Evolutionary conservation across 1,140 invertebrate species (phyloP).

Genomic region (Drosophila takahashii): DNA sequence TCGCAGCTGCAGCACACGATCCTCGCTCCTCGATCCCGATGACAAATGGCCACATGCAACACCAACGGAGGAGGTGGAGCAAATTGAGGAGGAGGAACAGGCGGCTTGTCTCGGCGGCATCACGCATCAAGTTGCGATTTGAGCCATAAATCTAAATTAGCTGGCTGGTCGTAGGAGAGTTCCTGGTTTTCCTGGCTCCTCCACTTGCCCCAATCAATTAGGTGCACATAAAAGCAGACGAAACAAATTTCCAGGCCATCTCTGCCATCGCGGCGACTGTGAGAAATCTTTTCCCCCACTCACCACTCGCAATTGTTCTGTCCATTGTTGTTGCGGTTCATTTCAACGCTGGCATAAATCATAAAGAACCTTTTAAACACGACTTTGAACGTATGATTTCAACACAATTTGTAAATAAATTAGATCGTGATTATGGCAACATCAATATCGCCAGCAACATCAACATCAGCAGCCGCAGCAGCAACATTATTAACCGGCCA

Average conservation of each 20-base stretch:
- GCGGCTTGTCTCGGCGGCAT: conserved; percentile 51
- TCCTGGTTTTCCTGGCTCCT: conserved; percentile 44
- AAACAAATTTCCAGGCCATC: conserved; percentile 43
- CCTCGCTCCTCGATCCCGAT: conserved; percentile 45
- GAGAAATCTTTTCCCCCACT: conserved; percentile 70
- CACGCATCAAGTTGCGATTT: conserved; percentile 74
- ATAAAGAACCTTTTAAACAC: conserved; percentile 78
- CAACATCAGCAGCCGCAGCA: conserved; percentile 36
- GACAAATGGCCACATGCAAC: conserved; percentile 78
- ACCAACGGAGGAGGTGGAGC: conserved; percentile 43
- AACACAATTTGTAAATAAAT: conserved; percentile 83
- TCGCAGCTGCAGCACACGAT: conserved; percentile 71
- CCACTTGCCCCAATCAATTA: conserved; percentile 68
- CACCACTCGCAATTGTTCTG: conserved; percentile 46
- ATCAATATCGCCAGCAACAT: conserved; percentile 75
- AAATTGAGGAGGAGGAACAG: conserved; percentile 23
- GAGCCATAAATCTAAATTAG: conserved; percentile 82
- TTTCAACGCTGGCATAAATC: conserved; percentile 78
- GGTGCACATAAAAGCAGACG: conserved; percentile 40
- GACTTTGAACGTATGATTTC: conserved; percentile 81
- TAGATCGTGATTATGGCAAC: conserved; percentile 82
- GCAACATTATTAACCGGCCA: conserved; percentile 78
- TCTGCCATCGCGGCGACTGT: conserved; percentile 42
- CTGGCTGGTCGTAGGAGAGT: conserved; percentile 35
- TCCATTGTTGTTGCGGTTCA: conserved; percentile 38